Base-by-base conservation (phyloP, 53 echinoderm and acorn worm species). In the Echinometra lucunter region DNA sequence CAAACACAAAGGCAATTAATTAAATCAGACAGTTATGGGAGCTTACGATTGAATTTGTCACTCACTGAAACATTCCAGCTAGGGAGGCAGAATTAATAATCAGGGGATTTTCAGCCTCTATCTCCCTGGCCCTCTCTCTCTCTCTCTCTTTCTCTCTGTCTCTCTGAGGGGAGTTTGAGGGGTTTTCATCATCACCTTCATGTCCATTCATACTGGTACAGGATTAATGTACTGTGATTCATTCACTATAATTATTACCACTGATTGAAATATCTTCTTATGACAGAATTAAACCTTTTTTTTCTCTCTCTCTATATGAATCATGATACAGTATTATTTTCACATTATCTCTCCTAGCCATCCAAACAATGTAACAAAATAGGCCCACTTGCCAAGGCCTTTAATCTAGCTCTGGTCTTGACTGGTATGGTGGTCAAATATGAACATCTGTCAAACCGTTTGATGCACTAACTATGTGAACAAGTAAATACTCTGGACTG, bases 1-100 rank as follows among this genome's bases (percentile, higher is more conserved):
- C 89, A 89, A 89, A 89, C 89, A 89, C 89, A 89, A 89, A 89
- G 89, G 89, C 89, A 89, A 89, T 89, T 89, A 89, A 89, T 89
- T 89, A 89, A 89, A 89, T 89, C 63, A 58, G 89, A 89, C 89
- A 60, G 89, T 89, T 89, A 89, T 89, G 58, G 89, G 63, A 60
- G 63, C 89, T 89, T 89, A 89, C 89, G 60, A 89, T 89, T 89
- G 89, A 35, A 89, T 89, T 89, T 89, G 49, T 89, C 89, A 89
- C 89, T 89, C 89, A 89, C 60, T 89, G 89, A 89, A 89, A 89
- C 89, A 89, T 89, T 89, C 89, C 37, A 60, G 21, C 57, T 89
- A 89, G 89, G 35, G 21, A 60, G 89, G 58, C 58, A 89, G 89
- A 89, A 89, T 89, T 89, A 89, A 89, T 89, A 89, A 89, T 60